Base-by-base conservation (phyloP, 2,888 invertebrate species). In the Endomychus coccineus region DNA sequence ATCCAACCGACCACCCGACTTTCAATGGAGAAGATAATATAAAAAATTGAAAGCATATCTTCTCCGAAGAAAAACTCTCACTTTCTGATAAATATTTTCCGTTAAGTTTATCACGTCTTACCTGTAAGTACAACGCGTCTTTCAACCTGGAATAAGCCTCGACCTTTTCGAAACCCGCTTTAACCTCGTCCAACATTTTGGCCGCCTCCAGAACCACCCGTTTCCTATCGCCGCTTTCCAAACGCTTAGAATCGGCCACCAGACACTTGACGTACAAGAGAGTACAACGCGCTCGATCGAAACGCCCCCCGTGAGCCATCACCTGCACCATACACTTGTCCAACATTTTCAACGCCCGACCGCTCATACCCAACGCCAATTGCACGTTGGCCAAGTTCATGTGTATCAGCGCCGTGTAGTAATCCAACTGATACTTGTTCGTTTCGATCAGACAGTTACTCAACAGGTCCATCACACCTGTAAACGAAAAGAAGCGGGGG, bases 341-440 rank as follows among this genome's bases (percentile, higher is more conserved):
- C 1, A 85, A 72, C 7, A 85, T 68, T 43, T 72, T 69, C 36
- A 86, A 62, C 0, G 89, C 87, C 60, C 87, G 86, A 42, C 76
- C 74, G 0, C 85, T 78, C 67, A 87, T 75, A 12, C 80, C 81
- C 73, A 88, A 76, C 42, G 78, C 70, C 19, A 89, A 66, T 66
- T 88, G 71, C 7, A 85, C 74, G 58, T 85, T 80, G 0, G 88
- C 88, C 30, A 89, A 74, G 54, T 88, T 80, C 68, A 89, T 75
- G 52, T 83, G 80, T 3, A 82, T 77, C 16, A 85, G 61, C 0
- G 85, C 80, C 27, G 78, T 75, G 45, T 85, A 75, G 57, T 85
- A 85, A 46, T 85, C 81, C 51, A 90, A 70, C 59, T 87, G 80
- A 50, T 85, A 81, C 23, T 77, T 75, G 44, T 75, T 74, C 1